A percentile compares a stretch with the other conserved stretches of the same genome.
Conservation (phyloP, 2,888 invertebrate genomes). For the Beris morrisii region DNA sequence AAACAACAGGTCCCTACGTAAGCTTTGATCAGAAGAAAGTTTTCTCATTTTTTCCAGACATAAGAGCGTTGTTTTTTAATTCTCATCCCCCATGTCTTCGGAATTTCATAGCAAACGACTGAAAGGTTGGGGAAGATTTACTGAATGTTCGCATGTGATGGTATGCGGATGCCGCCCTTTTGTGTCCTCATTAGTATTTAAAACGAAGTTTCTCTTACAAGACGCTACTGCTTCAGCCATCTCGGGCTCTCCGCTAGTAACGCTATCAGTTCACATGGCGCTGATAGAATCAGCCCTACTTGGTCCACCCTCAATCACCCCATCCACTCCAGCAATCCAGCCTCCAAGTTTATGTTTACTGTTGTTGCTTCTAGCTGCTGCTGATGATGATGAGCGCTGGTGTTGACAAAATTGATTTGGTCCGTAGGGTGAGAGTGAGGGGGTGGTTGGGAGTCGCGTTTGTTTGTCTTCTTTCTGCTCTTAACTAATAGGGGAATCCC, state of each 20-base stretch:
- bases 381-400: slow-evolving; percentile 39
- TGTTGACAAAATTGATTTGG: slow-evolving; percentile 35
- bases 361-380: slow-evolving; percentile 20
- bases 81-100: background rate
- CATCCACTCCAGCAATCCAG: background rate
- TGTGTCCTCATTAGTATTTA: slow-evolving; percentile 38
- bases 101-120: background rate
- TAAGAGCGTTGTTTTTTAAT: slow-evolving; percentile 13
- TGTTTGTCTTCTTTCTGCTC: slow-evolving; percentile 18
- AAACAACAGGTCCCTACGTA: slow-evolving; percentile 12
- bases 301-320: background rate
- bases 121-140: slow-evolving; percentile 5
- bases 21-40: background rate
- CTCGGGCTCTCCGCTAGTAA: background rate
- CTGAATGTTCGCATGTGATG: slow-evolving; percentile 4
- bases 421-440: slow-evolving; percentile 1
- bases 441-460: background rate
- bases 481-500: slow-evolving; percentile 29
- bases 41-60: background rate
- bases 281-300: slow-evolving; percentile 21
- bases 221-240: background rate
- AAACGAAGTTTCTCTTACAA: slow-evolving; percentile 31
- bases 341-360: background rate
- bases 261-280: slow-evolving; percentile 35
- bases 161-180: slow-evolving; percentile 11